Conservation (phyloP, 2,888 invertebrate species). For the Aphrophora alni region DNA sequence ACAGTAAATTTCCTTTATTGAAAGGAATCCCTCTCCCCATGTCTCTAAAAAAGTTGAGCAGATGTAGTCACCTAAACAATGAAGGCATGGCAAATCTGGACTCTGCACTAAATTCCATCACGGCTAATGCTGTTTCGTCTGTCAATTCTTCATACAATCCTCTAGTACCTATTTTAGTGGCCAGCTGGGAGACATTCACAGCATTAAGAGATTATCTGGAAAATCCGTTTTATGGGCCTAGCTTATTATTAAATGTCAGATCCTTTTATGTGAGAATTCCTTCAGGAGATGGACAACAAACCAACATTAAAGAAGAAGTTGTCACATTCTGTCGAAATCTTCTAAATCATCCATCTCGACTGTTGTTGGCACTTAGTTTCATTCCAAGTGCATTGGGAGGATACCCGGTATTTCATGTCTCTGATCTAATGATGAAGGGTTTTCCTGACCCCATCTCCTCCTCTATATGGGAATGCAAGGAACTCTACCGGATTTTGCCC, state of each 20-base stretch:
- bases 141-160: no score
- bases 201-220: neutral
- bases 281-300: neutral
- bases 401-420: neutral
- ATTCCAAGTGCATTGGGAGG: constrained; percentile 3
- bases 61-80: no score
- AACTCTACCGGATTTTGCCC: neutral
- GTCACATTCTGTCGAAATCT: neutral
- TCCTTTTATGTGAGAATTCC: neutral
- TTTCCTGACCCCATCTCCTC: neutral
- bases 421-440: neutral
- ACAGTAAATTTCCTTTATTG: no score
- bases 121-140: no score
- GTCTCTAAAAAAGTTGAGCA: no score
- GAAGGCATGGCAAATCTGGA: no score
- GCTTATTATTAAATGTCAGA: neutral
- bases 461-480: neutral
- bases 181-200: neutral
- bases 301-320: neutral
- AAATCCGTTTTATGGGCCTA: neutral
- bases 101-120: no score
- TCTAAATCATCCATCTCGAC: neutral
- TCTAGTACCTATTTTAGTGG: neutral
- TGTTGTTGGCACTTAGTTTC: no score
- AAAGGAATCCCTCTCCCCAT: no score